Conservation (phyloP, 2,888 invertebrate species). For the Ceriagrion tenellum region DNA sequence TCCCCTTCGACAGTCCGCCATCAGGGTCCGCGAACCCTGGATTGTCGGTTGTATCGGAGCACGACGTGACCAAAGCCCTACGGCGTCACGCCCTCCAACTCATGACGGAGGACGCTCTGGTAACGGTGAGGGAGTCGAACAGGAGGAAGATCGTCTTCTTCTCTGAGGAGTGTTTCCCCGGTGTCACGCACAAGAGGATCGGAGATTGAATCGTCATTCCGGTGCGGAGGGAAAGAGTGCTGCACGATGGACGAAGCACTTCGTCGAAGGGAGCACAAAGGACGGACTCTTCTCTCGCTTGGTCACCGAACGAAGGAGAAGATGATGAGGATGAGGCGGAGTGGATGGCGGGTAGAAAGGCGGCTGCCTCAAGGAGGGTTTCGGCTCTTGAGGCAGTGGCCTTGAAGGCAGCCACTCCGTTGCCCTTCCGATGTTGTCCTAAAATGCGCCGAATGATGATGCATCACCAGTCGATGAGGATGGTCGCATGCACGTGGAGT, state of each 20-base stretch:
- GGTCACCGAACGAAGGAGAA: not conserved
- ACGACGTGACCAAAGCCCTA: too few relatives aligned
- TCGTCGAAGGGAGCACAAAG: not conserved
- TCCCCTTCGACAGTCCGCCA: not conserved
- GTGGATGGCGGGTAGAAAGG: not conserved
- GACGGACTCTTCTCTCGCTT: not conserved
- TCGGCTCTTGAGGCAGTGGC: too few relatives aligned
- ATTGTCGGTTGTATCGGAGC: too few relatives aligned
- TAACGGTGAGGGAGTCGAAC: not conserved
- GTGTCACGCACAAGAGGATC: too few relatives aligned
- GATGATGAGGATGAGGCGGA: not conserved
- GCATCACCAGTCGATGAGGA: too few relatives aligned
- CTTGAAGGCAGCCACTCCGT: too few relatives aligned
- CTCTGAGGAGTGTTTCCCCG: not conserved
- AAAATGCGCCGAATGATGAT: too few relatives aligned
- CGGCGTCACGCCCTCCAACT: not conserved
- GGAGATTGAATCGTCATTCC: not conserved
- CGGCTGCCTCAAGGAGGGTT: not conserved
- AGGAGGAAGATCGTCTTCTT: not conserved
- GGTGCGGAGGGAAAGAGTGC: not conserved
- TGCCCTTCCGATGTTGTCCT: too few relatives aligned
- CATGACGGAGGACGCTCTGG: not conserved
- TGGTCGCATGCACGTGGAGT: too few relatives aligned
- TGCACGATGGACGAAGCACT: not conserved
- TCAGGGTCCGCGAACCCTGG: not conserved